These are phyloP conservation scores for Columba livia DNA, from an alignment of 2,113 vertebrate genomes.

Conservation along the genomic window DNA sequence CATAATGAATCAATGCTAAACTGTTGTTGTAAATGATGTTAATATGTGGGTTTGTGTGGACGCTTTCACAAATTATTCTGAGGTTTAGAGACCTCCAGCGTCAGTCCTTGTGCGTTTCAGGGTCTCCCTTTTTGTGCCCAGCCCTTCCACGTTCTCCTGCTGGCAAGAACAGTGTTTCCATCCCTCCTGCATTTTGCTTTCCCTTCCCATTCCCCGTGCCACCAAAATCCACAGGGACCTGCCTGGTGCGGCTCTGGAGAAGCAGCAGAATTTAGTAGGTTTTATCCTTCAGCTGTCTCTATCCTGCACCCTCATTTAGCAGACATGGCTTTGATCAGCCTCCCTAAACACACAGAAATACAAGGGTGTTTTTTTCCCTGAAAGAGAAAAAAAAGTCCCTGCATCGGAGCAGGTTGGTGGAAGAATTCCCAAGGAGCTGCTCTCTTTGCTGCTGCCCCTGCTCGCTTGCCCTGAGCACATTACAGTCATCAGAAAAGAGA, in stretches of 20 bases:
- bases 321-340: neutral
- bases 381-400: neutral
- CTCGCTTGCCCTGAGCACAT: accelerated
- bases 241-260: no score
- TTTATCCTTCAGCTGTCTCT: neutral
- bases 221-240: no score
- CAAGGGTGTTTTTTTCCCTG: neutral
- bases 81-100: neutral
- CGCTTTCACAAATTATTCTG: neutral
- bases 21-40: neutral
- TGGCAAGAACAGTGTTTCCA: no score
- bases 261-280: no score
- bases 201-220: no score
- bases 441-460: neutral
- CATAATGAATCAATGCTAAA: accelerated
- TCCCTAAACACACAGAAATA: neutral
- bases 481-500: neutral
- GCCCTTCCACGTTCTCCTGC: neutral
- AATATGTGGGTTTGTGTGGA: no score
- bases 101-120: accelerated
- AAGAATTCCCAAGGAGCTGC: neutral
- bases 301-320: accelerated
- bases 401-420: neutral
- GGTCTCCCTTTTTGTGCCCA: neutral
- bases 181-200: no score